Base-by-base conservation (phyloP, 2,888 invertebrate genomes). In the Cerastoderma edule region DNA sequence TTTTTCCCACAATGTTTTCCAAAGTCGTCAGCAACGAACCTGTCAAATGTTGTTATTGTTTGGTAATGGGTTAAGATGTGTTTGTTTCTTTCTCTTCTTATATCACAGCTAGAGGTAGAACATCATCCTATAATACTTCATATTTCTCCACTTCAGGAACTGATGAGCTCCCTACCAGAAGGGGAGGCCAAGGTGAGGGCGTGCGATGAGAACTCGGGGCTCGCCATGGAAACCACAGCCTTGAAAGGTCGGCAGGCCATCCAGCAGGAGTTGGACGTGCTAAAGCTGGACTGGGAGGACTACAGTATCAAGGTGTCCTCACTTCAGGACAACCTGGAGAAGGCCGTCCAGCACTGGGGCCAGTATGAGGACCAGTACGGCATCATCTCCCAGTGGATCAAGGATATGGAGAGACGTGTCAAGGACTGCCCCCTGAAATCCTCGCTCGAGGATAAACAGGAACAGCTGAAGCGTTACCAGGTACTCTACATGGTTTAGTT, bases 381-480 rank as follows among this genome's bases (percentile, higher is more conserved):
- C 83, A 94, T 95, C 30, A 95, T 97, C 39, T 96, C 96, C 16
- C 95, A 95, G 85, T 98, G 98, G 98, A 95, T 98, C 83, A 96
- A 96, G 88, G 94, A 95, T 33, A 95, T 96, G 91, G 98, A 98
- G 93, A 94, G 95, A 10, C 95, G 96, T 70, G 96, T 98, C 91
- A 95, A 97, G 67, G 97, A 98, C 87, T 97, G 97, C 91, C 96
- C 96, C 82, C 93, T 97, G 2, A 96, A 96, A 91, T 95, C 96
- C 0, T 95, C 96, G 0, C 92, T 97, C 27, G 94, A 95, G 64
- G 97, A 97, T 86, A 99, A 98, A 92, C 95, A 95, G 88, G 94
- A 94, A 32, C 96, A 96, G 86, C 93, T 97, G 16, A 94, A 95
- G 80, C 94, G 94, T 67, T 96, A 96, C 85, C 95, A 95, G 86